Evolutionary conservation across 2,888 invertebrate genomes (phyloP).

Genomic region (Drosophila affinis): DNA sequence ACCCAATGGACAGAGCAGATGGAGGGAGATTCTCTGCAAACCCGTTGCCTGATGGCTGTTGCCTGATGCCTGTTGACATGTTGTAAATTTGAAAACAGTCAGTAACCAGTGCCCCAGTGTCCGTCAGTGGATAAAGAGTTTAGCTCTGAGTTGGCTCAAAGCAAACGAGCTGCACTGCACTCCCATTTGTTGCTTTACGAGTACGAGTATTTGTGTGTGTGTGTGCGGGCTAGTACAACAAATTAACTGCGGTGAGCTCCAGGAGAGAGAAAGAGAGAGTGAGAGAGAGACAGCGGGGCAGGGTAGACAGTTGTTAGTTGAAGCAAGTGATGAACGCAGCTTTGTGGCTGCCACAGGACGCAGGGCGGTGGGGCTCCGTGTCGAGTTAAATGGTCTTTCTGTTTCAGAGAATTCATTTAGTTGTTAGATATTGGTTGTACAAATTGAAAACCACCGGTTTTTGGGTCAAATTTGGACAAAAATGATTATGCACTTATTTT

Average conservation of each 20-base stretch:
- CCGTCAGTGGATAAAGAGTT: constrained; percentile 64
- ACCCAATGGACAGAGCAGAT: constrained; percentile 4
- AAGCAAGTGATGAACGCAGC: constrained; percentile 67
- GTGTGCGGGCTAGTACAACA: constrained; percentile 73
- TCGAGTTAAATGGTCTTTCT: constrained; percentile 74
- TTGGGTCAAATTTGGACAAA: too few relatives aligned
- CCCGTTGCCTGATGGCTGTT: constrained; percentile 20
- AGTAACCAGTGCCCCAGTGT: constrained; percentile 38
- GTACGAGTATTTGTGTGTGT: constrained; percentile 51
- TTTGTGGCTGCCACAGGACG: constrained; percentile 52
- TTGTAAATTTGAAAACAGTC: constrained; percentile 76
- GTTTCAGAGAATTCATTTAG: constrained; percentile 75
- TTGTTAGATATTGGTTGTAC: too few relatives aligned
- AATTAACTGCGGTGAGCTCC: constrained; percentile 70
- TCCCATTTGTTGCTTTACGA: constrained; percentile 53
- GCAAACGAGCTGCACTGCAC: constrained; percentile 68
- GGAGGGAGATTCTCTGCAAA: neutral
- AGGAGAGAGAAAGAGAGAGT: constrained; percentile 1
- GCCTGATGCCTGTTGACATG: constrained; percentile 57
- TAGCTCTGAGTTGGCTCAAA: constrained; percentile 66
- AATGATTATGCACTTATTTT: too few relatives aligned
- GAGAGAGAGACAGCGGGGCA: neutral
- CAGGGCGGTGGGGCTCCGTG: constrained; percentile 20
- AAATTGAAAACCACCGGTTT: too few relatives aligned
- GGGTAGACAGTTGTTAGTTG: constrained; percentile 51